Percentiles rank a stretch among this genome's conserved stretches.
These are phyloP conservation scores for Patella ulyssiponensis DNA, from an alignment of 2,888 invertebrate genomes.

Conservation along the genomic window DNA sequence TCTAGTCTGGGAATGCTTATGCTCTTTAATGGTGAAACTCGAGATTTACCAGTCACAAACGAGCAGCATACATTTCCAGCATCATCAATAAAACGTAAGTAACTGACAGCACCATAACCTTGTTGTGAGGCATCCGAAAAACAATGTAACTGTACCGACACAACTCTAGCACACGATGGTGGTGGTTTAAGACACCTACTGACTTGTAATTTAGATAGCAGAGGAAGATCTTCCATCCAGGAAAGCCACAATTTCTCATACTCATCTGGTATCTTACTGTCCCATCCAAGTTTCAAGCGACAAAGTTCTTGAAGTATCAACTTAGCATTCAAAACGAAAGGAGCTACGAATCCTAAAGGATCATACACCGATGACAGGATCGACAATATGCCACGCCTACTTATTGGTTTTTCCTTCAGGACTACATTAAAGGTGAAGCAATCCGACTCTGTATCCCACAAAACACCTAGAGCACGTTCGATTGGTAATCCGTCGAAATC, in stretches of 20 bases:
- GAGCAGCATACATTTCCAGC: slow-evolving; percentile 16
- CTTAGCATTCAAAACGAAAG: slow-evolving; percentile 14
- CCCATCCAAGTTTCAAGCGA: slow-evolving; percentile 17
- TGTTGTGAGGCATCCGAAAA: slow-evolving; percentile 23
- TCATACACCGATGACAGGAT: neutral
- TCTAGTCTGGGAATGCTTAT: slow-evolving; percentile 23
- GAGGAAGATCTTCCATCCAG: neutral
- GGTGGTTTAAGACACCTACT: slow-evolving; percentile 20
- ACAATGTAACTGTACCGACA: slow-evolving; percentile 14
- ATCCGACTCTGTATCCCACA: neutral
- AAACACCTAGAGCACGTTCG: neutral
- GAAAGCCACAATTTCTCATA: neutral
- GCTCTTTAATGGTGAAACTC: slow-evolving; percentile 19
- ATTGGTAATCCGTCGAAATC: neutral
- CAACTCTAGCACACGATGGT: neutral
- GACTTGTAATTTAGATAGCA: neutral
- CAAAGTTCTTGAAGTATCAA: slow-evolving; percentile 16
- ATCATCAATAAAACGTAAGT: slow-evolving; percentile 10
- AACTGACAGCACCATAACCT: slow-evolving; percentile 21
- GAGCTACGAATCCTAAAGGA: slow-evolving; percentile 12
- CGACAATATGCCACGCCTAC: neutral
- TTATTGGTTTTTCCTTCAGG: neutral
- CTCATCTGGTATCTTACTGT: slow-evolving; percentile 18
- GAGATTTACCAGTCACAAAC: slow-evolving; percentile 17
- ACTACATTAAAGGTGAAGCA: neutral